Conservation (phyloP, 2,113 vertebrate species). For the Rostratula benghalensis region DNA sequence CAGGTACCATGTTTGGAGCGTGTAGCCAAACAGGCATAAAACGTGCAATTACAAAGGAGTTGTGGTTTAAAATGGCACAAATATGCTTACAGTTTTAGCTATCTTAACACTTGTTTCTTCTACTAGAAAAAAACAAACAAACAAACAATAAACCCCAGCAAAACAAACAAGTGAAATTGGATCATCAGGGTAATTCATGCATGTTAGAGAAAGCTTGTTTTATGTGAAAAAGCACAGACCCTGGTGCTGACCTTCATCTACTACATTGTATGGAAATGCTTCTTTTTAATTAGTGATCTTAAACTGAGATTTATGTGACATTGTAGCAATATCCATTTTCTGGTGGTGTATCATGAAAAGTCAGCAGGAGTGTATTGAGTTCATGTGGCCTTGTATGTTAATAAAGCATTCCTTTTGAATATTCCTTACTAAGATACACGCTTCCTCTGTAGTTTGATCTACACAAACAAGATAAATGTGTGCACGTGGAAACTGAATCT, state of each 20-base stretch:
- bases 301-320: background rate
- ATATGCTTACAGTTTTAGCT: background rate
- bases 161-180: background rate
- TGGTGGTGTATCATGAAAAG: rapidly evolving
- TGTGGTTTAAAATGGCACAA: background rate
- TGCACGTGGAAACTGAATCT: rapidly evolving
- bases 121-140: too few species aligned
- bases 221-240: rapidly evolving
- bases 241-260: background rate
- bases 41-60: background rate
- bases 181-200: background rate
- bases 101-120: background rate
- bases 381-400: background rate
- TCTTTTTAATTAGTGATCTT: background rate
- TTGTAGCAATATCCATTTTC: background rate
- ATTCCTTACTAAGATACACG: background rate
- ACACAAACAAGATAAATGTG: background rate
- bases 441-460: background rate
- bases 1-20: background rate
- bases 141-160: too few species aligned
- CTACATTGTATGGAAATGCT: background rate
- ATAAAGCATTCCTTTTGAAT: background rate
- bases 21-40: background rate
- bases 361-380: background rate
- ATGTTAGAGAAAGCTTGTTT: background rate